Evolutionary conservation across 2,113 vertebrate species (phyloP).

Genomic region (Nycticryphes semicollaris): DNA sequence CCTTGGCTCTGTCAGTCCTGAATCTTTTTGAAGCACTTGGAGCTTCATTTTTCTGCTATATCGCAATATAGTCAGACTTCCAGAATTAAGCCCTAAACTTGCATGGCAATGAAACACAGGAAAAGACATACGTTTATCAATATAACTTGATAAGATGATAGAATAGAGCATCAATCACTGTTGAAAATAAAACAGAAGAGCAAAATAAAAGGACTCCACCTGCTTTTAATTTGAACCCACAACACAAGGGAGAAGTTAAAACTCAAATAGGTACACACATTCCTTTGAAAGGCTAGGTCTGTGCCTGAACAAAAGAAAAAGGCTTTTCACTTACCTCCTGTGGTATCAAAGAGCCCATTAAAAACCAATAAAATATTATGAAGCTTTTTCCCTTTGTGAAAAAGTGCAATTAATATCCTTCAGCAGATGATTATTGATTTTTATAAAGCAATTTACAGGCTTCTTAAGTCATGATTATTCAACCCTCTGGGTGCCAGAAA

Average conservation of each 20-base stretch:
- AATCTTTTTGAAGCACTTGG: not conserved
- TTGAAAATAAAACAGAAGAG: slow-evolving; percentile 31
- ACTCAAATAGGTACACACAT: not conserved
- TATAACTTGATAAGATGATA: not conserved
- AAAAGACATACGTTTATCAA: not conserved
- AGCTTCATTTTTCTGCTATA: not conserved
- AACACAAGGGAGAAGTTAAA: slow-evolving; percentile 38
- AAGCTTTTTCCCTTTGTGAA: slow-evolving; percentile 28
- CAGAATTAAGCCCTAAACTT: not conserved
- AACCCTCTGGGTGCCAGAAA: slow-evolving; percentile 9
- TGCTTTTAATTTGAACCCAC: not conserved
- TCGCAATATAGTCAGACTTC: not conserved
- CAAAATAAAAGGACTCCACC: slow-evolving; percentile 22
- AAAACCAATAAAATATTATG: slow-evolving; percentile 43
- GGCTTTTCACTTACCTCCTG: slow-evolving; percentile 27
- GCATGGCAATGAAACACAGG: not conserved
- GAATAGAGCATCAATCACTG: not conserved
- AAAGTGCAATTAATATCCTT: slow-evolving; percentile 49
- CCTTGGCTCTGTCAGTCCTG: not conserved
- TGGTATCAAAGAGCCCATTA: slow-evolving; percentile 54
- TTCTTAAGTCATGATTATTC: slow-evolving; percentile 44
- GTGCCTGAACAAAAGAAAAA: slow-evolving; percentile 39
- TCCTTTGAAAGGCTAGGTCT: slow-evolving; percentile 29
- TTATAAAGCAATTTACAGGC: slow-evolving; percentile 51
- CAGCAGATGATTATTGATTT: slow-evolving; percentile 52